Conservation (phyloP, 2,888 invertebrate genomes). For the Tupiocoris notatus region DNA sequence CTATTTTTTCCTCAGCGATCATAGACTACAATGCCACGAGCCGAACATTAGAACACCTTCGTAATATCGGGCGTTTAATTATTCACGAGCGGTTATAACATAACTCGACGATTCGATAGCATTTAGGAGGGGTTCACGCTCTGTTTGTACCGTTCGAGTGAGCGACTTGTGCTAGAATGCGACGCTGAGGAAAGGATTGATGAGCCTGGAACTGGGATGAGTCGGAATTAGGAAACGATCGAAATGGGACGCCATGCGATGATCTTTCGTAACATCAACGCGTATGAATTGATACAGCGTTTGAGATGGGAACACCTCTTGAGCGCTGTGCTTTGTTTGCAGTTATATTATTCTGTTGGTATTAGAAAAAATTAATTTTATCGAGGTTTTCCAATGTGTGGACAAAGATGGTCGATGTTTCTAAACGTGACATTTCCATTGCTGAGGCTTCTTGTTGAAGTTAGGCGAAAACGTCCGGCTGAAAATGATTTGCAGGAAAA, state of each 20-base stretch:
- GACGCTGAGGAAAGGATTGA: no score
- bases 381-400: no score
- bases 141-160: background rate
- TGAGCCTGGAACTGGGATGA: background rate
- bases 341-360: no score
- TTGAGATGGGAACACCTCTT: no score
- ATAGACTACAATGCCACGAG: background rate
- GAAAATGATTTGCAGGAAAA: no score
- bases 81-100: background rate
- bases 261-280: background rate
- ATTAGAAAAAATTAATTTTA: no score
- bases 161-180: background rate
- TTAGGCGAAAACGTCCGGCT: no score
- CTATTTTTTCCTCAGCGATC: no score
- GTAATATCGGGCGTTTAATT: background rate
- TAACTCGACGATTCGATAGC: background rate
- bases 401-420: constrained; percentile 27
- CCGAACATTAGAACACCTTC: background rate
- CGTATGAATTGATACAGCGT: no score
- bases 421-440: no score
- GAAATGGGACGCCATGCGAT: background rate
- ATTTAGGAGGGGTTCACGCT: background rate
- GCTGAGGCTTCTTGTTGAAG: no score
- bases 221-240: background rate
- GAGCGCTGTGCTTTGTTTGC: no score